Evolutionary conservation across 2,113 vertebrate species (phyloP).

Genomic region (Hemibates koningsi): DNA sequence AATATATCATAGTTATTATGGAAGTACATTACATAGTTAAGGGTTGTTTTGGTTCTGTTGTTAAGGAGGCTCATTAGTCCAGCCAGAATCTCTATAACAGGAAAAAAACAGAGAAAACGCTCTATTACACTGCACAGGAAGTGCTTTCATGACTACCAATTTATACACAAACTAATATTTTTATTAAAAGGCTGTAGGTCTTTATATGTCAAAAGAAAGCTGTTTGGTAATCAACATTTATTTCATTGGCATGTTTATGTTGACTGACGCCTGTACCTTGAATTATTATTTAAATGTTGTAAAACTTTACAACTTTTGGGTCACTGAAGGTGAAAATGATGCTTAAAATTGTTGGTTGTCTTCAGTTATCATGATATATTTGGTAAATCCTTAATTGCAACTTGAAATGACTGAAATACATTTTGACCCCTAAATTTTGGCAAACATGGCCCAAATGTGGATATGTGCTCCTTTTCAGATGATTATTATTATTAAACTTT

Average conservation of each 20-base stretch:
- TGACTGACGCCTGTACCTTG: background rate
- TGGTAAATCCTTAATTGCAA: background rate
- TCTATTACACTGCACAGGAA: background rate
- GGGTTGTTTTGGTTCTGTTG: background rate
- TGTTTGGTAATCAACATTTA: background rate
- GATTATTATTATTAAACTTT: background rate
- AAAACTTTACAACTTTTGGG: background rate
- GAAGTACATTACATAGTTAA: background rate
- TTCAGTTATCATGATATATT: background rate
- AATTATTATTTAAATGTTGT: background rate
- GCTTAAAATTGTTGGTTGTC: background rate
- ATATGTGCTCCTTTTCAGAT: background rate
- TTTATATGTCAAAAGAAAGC: background rate
- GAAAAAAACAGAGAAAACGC: background rate
- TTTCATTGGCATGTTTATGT: background rate
- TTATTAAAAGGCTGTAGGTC: background rate
- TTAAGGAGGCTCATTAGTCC: slow-evolving; percentile 1
- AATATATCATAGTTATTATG: background rate
- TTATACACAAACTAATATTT: background rate
- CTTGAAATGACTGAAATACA: background rate
- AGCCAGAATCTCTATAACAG: background rate
- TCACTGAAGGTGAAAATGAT: background rate
- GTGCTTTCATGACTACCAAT: background rate
- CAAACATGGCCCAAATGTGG: background rate
- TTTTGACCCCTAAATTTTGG: background rate